Evolutionary conservation across 2,797 vertebrate species (phyloP).

Genomic region (Neosalanx taihuensis): DNA sequence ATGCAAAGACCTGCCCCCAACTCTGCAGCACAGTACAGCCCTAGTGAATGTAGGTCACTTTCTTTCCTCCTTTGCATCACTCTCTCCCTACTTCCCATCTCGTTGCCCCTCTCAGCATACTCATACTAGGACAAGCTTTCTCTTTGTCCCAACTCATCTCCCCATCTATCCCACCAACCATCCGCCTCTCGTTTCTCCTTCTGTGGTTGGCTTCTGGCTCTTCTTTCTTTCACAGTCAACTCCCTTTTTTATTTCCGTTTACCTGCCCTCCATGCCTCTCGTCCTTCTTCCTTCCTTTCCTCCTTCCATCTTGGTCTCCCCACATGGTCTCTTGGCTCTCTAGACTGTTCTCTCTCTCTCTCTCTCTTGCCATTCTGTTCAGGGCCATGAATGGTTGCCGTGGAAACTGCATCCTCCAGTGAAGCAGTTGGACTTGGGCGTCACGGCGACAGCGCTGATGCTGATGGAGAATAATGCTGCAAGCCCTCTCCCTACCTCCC

Average conservation of each 20-base stretch:
- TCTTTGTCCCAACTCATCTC: constrained; percentile 10
- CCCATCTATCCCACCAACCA: constrained; percentile 9
- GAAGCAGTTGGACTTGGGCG: constrained; percentile 64
- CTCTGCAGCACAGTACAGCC: constrained; percentile 54
- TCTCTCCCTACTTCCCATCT: constrained; percentile 22
- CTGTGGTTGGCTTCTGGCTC: not conserved
- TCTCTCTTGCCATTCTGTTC: constrained; percentile 42
- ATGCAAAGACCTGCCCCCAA: constrained; percentile 49
- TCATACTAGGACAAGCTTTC: not conserved
- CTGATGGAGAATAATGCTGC: constrained; percentile 73
- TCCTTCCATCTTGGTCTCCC: constrained; percentile 11
- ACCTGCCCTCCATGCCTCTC: constrained; percentile 10
- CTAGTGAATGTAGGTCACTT: constrained; percentile 61
- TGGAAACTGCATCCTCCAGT: constrained; percentile 76
- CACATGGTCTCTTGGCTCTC: constrained; percentile 14
- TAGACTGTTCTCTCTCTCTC: constrained; percentile 13
- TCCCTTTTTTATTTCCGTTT: constrained; percentile 19
- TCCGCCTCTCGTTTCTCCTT: not conserved
- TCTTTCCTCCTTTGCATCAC: constrained; percentile 30
- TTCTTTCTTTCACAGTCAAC: not conserved
- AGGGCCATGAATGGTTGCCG: constrained; percentile 73
- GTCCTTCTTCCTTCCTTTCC: constrained; percentile 17
- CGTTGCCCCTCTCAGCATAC: constrained; percentile 28
- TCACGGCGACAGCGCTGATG: constrained; percentile 68
- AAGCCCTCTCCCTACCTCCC: constrained; percentile 36